Conservation (phyloP, 2,797 vertebrate species). For the Helicolenus hilgendorfi region DNA sequence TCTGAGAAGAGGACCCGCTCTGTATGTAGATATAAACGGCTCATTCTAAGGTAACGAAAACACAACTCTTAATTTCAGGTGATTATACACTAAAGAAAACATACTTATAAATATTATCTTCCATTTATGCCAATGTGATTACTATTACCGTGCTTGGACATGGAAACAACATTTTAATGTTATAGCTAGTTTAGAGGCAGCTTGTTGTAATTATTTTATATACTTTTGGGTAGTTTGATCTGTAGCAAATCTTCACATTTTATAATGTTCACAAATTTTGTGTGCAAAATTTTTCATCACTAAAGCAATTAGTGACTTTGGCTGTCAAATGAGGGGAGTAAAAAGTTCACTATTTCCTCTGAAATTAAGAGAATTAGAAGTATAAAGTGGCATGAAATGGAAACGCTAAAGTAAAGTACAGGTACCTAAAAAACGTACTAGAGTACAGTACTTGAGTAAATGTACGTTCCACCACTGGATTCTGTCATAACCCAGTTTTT, state of each 20-base stretch:
- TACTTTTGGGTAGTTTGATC: neutral
- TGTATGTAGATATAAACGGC: no score
- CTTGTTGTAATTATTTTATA: neutral
- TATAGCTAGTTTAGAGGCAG: neutral
- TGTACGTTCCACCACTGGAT: neutral
- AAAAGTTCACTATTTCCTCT: neutral
- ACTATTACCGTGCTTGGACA: neutral
- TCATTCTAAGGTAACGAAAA: no score
- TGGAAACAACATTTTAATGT: neutral
- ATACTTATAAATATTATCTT: no score
- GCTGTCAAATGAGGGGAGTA: neutral
- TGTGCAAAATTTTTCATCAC: neutral
- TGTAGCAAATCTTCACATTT: neutral
- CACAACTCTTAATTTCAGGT: no score
- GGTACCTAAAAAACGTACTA: neutral
- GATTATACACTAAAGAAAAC: no score
- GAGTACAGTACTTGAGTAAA: neutral
- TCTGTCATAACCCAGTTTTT: neutral
- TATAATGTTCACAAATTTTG: neutral
- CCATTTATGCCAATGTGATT: neutral
- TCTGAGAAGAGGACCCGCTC: no score
- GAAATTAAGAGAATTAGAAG: neutral
- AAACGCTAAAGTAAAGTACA: neutral
- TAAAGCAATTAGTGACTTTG: neutral
- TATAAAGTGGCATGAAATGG: neutral